Percentiles rank a stretch among this genome's conserved stretches.
These are phyloP conservation scores for Lysandra coridon DNA, from an alignment of 2,888 invertebrate species.

Conservation along the genomic window DNA sequence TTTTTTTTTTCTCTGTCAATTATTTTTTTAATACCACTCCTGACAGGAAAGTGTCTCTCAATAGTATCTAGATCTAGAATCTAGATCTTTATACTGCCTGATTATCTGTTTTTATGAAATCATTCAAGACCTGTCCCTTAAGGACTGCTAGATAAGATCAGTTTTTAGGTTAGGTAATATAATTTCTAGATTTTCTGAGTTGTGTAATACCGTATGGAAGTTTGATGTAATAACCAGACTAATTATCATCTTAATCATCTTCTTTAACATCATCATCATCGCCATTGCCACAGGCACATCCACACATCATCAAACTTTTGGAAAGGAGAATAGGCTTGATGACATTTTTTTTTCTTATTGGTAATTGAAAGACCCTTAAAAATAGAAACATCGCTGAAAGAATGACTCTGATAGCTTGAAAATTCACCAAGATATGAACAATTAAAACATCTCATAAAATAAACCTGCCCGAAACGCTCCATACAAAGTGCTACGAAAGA, in stretches of 20 bases:
- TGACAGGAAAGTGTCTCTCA: constrained; percentile 25
- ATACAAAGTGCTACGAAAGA: no score
- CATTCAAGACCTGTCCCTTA: neutral
- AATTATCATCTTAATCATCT: neutral
- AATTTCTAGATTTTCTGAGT: neutral
- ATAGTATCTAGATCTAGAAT: constrained; percentile 4
- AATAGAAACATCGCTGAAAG: no score
- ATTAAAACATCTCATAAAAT: no score
- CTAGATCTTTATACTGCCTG: constrained; percentile 17
- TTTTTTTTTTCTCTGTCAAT: constrained; percentile 23
- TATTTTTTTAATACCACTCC: constrained; percentile 22
- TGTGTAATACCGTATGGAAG: neutral
- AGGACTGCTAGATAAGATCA: constrained; percentile 8
- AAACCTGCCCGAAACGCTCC: no score
- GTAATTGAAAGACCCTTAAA: no score
- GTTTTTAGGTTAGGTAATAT: neutral
- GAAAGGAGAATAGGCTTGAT: neutral
- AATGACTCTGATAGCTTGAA: no score
- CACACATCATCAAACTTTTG: neutral
- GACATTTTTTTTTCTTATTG: no score
- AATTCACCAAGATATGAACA: no score
- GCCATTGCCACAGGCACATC: no score
- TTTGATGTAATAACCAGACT: neutral
- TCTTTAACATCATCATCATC: neutral
- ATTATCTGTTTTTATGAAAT: constrained; percentile 24